Evolutionary conservation across 2,888 invertebrate species (phyloP).

Genomic region (Cerastoderma edule): DNA sequence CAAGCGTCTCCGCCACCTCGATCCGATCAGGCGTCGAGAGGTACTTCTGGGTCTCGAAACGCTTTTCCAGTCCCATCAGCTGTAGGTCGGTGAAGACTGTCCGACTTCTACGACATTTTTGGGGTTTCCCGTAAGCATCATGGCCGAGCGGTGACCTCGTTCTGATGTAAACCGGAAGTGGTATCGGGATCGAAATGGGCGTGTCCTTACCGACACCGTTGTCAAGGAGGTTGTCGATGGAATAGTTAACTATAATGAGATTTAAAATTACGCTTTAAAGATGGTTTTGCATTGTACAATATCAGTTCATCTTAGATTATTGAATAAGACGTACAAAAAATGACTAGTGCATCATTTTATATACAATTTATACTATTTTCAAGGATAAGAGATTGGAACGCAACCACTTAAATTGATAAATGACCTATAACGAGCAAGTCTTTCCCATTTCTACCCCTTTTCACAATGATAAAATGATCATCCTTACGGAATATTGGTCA

Average conservation of each 20-base stretch:
- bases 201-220: conserved; percentile 41
- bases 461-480: too few species aligned
- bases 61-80: conserved; percentile 83
- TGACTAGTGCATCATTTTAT: too few species aligned
- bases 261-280: too few species aligned
- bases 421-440: too few species aligned
- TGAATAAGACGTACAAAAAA: too few species aligned
- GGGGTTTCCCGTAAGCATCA: conserved; percentile 70
- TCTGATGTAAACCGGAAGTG: conserved; percentile 79
- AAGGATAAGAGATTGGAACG: too few species aligned
- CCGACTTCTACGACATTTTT: conserved; percentile 80
- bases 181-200: conserved; percentile 71
- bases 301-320: too few species aligned
- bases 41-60: conserved; percentile 84
- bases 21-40: conserved; percentile 84
- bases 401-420: too few species aligned
- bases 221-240: conserved; percentile 59
- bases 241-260: conserved; percentile 34
- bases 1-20: conserved; percentile 83
- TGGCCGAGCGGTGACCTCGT: conserved; percentile 72
- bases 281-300: too few species aligned
- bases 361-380: too few species aligned
- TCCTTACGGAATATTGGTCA: too few species aligned
- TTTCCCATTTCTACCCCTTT: too few species aligned
- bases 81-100: conserved; percentile 83